phyloP scores from a whole-genome alignment of 2,888 invertebrate species.

The Crioceris asparagi region DNA sequence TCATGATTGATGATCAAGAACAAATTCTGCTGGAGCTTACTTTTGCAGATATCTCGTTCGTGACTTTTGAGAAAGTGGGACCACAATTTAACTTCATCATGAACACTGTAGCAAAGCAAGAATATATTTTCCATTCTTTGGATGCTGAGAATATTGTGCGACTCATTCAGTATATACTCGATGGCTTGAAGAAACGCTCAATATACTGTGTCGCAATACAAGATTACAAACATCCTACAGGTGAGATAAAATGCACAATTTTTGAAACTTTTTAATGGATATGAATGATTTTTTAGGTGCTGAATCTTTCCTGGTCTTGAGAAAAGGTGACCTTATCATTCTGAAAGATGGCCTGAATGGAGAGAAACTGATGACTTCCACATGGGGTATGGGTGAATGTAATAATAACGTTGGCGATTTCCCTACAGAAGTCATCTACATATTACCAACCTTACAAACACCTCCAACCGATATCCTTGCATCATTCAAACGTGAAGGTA shows the following conservation, averaged over 20 bases:
- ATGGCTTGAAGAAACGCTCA: constrained; percentile 78
- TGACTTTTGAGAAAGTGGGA: constrained; percentile 46
- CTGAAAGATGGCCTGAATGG: constrained; percentile 67
- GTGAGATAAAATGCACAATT: too few relatives aligned
- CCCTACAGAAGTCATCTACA: constrained; percentile 75
- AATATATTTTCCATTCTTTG: constrained; percentile 81
- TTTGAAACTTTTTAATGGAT: too few relatives aligned
- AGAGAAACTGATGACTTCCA: constrained; percentile 58
- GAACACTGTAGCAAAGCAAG: constrained; percentile 76
- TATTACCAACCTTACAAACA: constrained; percentile 69
- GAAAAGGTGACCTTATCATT: constrained; percentile 68
- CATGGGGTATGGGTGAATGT: constrained; percentile 62
- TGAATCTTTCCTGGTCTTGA: constrained; percentile 48
- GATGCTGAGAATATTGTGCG: constrained; percentile 79
- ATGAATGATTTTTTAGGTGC: constrained; percentile 31
- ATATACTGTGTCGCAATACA: constrained; percentile 68
- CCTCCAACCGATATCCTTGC: constrained; percentile 60
- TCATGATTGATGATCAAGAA: constrained; percentile 85
- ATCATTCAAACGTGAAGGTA: constrained; percentile 50
- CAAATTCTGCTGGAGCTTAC: constrained; percentile 78
- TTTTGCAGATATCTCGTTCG: constrained; percentile 76
- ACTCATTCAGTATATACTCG: constrained; percentile 72
- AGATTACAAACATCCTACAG: constrained; percentile 38
- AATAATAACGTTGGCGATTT: constrained; percentile 70
- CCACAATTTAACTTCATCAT: constrained; percentile 56